Base-by-base conservation (phyloP, 2,113 vertebrate genomes). In the Charina bottae region DNA sequence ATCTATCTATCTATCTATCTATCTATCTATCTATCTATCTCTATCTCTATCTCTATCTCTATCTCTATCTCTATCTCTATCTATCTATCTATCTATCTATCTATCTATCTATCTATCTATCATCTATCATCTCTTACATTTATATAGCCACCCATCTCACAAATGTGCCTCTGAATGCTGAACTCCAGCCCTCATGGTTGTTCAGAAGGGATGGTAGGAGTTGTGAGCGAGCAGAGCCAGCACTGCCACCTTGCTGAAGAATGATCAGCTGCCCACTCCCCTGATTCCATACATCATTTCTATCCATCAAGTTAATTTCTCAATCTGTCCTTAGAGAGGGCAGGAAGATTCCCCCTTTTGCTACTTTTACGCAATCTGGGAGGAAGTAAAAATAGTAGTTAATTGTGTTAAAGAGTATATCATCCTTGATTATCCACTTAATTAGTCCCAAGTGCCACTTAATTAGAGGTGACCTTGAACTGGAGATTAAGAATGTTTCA, bases 391-490 rank as follows among this genome's bases (percentile, higher is more conserved):
- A 72, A 89, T 13, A 54, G 15, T 12, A n/a, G 11, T 8, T 12
- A 19, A 83, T 58, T 49, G 72, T 59, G 37, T 58, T 59, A 12
- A 53, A 37, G 33, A 72, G 26, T n/a, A 28, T 28, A 42, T 87
- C 24, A 56, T 21, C 49, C 21, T 91, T 37, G 60, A 33, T 26
- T 72, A 72, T 53, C 68, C 17, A 87, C 62, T 78, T n/a, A n/a
- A 49, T 59, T 46, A 37, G 90, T 62, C 60, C 23, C 33, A 15
- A 28, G 53, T 59, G 53, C 86, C 37, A 3, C 42, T 83, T 54
- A 60, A 62, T 60, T 37, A 49, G 56, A 24, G 21, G 72, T 92
- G 56, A 84, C 87, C 91, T 89, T 89, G 87, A 28, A 19, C 19
- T 83, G 21, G 21, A 1, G 5, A 42, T 89, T 37, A 53, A 62